phyloP scores from a whole-genome alignment of 2,797 vertebrate species.

The Scarus forsteni region DNA sequence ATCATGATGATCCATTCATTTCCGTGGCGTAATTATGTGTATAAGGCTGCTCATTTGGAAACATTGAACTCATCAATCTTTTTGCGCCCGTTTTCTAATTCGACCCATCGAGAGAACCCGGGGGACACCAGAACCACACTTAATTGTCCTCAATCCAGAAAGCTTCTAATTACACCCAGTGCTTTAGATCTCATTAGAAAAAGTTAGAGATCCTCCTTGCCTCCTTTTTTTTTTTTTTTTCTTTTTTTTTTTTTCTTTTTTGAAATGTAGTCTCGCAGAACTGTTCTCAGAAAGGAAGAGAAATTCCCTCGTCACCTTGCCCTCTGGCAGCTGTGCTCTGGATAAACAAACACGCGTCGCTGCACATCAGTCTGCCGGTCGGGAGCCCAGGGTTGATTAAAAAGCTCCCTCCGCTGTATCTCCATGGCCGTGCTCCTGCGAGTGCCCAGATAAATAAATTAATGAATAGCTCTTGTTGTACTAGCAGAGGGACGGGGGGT shows the following conservation, averaged over 20 bases:
- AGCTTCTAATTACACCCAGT: slow-evolving; percentile 80
- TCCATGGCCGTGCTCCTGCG: slow-evolving; percentile 69
- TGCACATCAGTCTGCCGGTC: slow-evolving; percentile 73
- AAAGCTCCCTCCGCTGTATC: slow-evolving; percentile 73
- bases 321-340: slow-evolving; percentile 77
- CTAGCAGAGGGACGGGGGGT: slow-evolving; percentile 46
- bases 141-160: slow-evolving; percentile 83
- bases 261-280: slow-evolving; percentile 5
- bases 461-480: slow-evolving; percentile 70
- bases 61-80: slow-evolving; percentile 87
- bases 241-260: too few species aligned
- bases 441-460: slow-evolving; percentile 74
- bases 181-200: slow-evolving; percentile 78
- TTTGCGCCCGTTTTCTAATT: slow-evolving; percentile 78
- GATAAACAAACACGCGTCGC: slow-evolving; percentile 79
- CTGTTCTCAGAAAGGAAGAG: slow-evolving; percentile 29
- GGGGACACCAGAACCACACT: slow-evolving; percentile 75
- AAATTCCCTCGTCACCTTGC: slow-evolving; percentile 74
- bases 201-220: slow-evolving; percentile 70
- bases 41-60: slow-evolving; percentile 84
- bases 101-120: slow-evolving; percentile 77
- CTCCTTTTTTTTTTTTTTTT: too few species aligned
- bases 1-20: slow-evolving; percentile 86
- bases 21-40: slow-evolving; percentile 83
- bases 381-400: slow-evolving; percentile 75